A percentile compares a stretch with the other conserved stretches of the same genome.
phyloP scores from a whole-genome alignment of 2,888 invertebrate species.

The Dynastes hyllus region DNA sequence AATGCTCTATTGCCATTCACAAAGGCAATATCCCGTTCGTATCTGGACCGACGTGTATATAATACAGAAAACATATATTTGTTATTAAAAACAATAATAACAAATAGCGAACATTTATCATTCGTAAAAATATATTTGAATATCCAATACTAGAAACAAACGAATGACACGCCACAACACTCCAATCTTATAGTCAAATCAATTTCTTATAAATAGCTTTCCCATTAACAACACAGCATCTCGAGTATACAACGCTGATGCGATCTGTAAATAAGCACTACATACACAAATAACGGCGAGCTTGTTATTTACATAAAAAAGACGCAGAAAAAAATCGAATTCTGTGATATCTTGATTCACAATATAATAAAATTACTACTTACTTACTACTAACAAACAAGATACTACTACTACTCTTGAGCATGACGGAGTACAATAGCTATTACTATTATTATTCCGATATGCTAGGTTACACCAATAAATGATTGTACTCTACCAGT shows the following conservation, averaged over 20 bases:
- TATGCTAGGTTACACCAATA: not conserved
- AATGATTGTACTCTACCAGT: too few relatives aligned
- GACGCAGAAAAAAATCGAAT: slow-evolving; percentile 5
- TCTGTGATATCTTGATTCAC: slow-evolving; percentile 4
- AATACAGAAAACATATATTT: not conserved
- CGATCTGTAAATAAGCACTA: slow-evolving; percentile 1
- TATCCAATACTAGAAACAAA: not conserved
- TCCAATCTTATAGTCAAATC: slow-evolving; percentile 7
- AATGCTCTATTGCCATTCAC: too few relatives aligned
- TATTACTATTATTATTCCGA: slow-evolving; percentile 8
- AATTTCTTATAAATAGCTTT: slow-evolving; percentile 1
- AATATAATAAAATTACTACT: slow-evolving; percentile 6
- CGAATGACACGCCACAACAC: not conserved
- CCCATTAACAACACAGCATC: not conserved
- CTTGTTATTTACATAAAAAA: slow-evolving; percentile 10
- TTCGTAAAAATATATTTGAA: not conserved
- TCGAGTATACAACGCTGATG: not conserved
- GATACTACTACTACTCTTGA: not conserved
- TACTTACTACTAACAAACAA: not conserved
- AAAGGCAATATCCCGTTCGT: too few relatives aligned
- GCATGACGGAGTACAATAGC: slow-evolving; percentile 1
- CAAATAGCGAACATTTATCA: too few relatives aligned
- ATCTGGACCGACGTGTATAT: too few relatives aligned
- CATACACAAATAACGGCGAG: not conserved
- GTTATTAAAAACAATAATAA: not conserved